Base-by-base conservation (phyloP, 1,140 invertebrate genomes). In the Catajapyx aquilonaris region DNA sequence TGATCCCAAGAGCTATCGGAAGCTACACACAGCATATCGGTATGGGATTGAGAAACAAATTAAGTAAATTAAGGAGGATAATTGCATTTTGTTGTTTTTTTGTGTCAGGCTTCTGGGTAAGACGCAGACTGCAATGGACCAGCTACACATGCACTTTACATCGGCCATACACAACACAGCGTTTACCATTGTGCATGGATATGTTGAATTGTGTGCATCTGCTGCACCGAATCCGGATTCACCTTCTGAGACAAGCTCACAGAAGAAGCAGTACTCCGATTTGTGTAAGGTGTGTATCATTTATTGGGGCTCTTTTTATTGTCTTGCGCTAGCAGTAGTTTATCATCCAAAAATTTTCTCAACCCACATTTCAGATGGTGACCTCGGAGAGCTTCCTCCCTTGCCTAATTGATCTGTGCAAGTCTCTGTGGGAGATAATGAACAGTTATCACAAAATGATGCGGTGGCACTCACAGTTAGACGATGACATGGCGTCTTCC, bases 101-200 rank as follows among this genome's bases (percentile, higher is more conserved):
- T n/a, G n/a, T n/a, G n/a, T n/a, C n/a, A 67, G 67, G 16, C 55
- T 87, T 3, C 54, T 91, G 1, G 81, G 81, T 4, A 90, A 87
- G 59, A 83, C 75, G 1, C 71, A 91, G 55, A 77, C 76, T 3
- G 81, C 87, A 0, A 83, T 94, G 66, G 88, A 97, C 60, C 86
- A 94, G 53, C 53, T 94, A 20, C 76, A 84, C 42, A 91, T 97
- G 72, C 87, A 96, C 56, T 91, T 90, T 54, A 81, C 84, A 0
- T 90, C 83, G 33, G 80, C 85, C 0, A 81, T 96, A 35, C 88
- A 94, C 46, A 87, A 84, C 47, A 76, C 74, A 9, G 79, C 87
- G 0, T 76, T 87, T 38, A 71, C 68, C 20, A 69, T 80, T 5
- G 63, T 90, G 0, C 68, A 76, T 38, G 68, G 67, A 0, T 84